Conservation (phyloP, 1,140 invertebrate species). For the Octopus sinensis region DNA sequence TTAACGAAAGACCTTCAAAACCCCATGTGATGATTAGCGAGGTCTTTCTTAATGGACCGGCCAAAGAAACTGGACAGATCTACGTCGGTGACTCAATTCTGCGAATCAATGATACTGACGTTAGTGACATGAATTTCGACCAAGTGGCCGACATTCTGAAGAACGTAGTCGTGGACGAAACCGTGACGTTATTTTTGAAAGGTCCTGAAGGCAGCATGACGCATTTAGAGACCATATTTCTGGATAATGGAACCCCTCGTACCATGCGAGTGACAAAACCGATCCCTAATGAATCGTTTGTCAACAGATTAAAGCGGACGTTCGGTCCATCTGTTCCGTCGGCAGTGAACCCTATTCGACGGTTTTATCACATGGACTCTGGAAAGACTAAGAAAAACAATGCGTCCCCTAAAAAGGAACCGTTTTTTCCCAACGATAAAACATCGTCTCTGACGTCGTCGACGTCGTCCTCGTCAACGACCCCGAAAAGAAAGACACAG, state of each 20-base stretch:
- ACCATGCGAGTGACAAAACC: slow-evolving; percentile 46
- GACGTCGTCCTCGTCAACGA: too few species aligned
- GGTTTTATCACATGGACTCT: slow-evolving; percentile 22
- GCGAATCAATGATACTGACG: slow-evolving; percentile 46
- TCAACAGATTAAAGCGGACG: slow-evolving; percentile 36
- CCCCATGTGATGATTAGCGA: slow-evolving; percentile 46
- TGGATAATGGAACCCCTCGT: slow-evolving; percentile 40
- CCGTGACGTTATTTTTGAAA: slow-evolving; percentile 39
- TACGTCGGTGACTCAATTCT: slow-evolving; percentile 48
- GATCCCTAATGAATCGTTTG: slow-evolving; percentile 35
- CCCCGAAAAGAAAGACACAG: background rate
- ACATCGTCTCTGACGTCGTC: too few species aligned
- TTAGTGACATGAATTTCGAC: slow-evolving; percentile 44
- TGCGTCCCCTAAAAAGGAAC: slow-evolving; percentile 9
- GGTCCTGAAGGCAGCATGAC: slow-evolving; percentile 47
- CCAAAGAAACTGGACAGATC: slow-evolving; percentile 46
- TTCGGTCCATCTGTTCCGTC: slow-evolving; percentile 32
- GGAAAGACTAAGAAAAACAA: slow-evolving; percentile 7
- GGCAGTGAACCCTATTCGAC: slow-evolving; percentile 25
- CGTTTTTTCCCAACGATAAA: background rate
- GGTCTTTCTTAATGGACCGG: slow-evolving; percentile 41
- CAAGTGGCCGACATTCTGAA: slow-evolving; percentile 45
- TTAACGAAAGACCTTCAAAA: slow-evolving; percentile 40
- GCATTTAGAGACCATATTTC: slow-evolving; percentile 48
- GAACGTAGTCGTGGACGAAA: slow-evolving; percentile 36